These are phyloP conservation scores for Pocillopora grandis DNA, from an alignment of 92 coral and sea anemone genomes.

Conservation along the genomic window DNA sequence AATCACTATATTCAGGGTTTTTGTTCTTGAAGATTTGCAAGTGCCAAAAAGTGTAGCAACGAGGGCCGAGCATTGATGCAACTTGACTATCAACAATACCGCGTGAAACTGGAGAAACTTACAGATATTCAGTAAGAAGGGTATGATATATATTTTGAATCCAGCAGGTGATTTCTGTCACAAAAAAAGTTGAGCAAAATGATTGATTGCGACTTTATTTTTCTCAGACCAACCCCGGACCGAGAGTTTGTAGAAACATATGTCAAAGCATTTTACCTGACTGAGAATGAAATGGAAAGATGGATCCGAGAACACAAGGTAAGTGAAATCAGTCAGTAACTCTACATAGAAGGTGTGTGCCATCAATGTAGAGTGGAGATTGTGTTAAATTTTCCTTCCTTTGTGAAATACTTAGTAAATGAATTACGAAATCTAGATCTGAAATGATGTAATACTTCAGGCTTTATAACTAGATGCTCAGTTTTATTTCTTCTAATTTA, in stretches of 20 bases:
- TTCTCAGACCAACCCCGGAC: conserved; percentile 91
- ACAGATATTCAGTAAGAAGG: conserved; percentile 61
- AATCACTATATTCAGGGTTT: neutral
- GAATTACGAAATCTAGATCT: no score
- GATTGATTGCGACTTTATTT: neutral
- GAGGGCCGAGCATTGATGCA: conserved; percentile 99
- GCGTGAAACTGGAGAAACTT: conserved; percentile 93
- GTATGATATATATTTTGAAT: neutral
- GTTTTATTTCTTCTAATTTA: no score
- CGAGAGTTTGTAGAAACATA: conserved; percentile 96
- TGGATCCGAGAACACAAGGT: conserved; percentile 99
- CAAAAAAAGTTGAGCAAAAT: neutral
- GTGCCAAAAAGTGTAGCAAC: conserved; percentile 96
- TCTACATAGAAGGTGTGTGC: no score
- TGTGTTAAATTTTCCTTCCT: neutral
- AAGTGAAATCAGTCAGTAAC: neutral
- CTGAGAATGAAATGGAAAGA: conserved; percentile 98
- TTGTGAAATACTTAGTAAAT: neutral
- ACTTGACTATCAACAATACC: conserved; percentile 95
- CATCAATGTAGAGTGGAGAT: no score
- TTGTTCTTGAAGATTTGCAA: conserved; percentile 73
- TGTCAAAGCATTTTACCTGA: conserved; percentile 92
- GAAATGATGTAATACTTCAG: no score
- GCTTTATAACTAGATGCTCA: no score
- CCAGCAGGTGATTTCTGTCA: neutral